A percentile compares a stretch with the other conserved stretches of the same genome.
phyloP scores from a whole-genome alignment of 2,113 vertebrate species.

The Percopsis transmontana region DNA sequence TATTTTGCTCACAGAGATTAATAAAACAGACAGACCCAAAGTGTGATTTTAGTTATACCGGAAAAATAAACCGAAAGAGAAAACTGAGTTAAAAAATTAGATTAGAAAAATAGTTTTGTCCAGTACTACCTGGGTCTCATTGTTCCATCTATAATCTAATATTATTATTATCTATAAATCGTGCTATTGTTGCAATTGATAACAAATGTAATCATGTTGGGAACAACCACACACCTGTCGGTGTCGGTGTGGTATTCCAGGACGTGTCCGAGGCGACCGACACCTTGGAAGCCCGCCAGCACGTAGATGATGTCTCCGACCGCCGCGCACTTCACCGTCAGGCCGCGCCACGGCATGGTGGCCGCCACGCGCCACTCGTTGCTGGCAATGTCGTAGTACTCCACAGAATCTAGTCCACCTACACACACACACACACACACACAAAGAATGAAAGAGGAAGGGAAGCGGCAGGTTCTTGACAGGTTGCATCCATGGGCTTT shows the following conservation, averaged over 20 bases:
- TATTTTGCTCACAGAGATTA: too few species aligned
- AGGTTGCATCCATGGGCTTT: too few species aligned
- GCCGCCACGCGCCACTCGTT: conserved; percentile 93
- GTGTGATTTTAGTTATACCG: too few species aligned
- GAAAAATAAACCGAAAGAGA: too few species aligned
- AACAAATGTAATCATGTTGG: not conserved
- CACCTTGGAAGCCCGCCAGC: conserved; percentile 95
- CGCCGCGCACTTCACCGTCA: conserved; percentile 95
- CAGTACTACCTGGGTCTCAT: not conserved
- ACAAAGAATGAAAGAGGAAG: not conserved
- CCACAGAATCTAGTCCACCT: conserved; percentile 95
- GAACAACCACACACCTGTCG: conserved; percentile 79
- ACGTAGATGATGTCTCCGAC: conserved; percentile 92
- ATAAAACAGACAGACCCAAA: too few species aligned
- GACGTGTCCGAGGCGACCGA: conserved; percentile 91
- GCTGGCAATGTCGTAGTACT: conserved; percentile 92
- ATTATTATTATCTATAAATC: too few species aligned
- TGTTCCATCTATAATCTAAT: not conserved
- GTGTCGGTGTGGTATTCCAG: conserved; percentile 94
- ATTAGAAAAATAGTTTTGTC: too few species aligned
- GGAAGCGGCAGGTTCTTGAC: too few species aligned
- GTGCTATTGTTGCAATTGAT: too few species aligned
- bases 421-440: not conserved
- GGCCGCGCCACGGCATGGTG: conserved; percentile 94
- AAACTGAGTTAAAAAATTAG: too few species aligned